Evolutionary conservation across 1,140 invertebrate genomes (phyloP).

Genomic region (Heliothis subflexa): DNA sequence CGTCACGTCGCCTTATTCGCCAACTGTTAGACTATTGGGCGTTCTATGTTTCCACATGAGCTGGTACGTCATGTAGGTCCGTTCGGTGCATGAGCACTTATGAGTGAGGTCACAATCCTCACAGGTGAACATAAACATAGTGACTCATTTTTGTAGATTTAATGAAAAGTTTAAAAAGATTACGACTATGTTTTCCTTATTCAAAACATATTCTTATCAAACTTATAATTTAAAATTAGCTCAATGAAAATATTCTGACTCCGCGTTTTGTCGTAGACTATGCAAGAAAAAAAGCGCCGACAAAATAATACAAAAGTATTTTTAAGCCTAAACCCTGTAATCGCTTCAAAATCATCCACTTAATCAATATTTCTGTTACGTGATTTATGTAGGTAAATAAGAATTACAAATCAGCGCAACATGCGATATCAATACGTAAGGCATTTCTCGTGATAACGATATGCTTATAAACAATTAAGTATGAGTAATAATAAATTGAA

Average conservation of each 20-base stretch:
- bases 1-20: conserved; percentile 81
- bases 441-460: conserved; percentile 45
- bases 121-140: conserved; percentile 35
- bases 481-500: conserved; percentile 51
- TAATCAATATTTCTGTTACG: conserved; percentile 13
- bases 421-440: conserved; percentile 29
- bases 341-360: conserved; percentile 1
- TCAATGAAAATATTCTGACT: neutral
- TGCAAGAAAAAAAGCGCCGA: neutral
- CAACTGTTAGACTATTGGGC: conserved; percentile 61
- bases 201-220: neutral
- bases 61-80: conserved; percentile 15
- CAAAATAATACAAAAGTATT: conserved; percentile 3
- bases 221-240: neutral
- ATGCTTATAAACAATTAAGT: conserved; percentile 49
- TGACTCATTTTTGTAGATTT: conserved; percentile 32
- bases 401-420: conserved; percentile 28
- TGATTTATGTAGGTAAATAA: conserved; percentile 40
- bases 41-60: conserved; percentile 49
- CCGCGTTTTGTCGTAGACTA: neutral
- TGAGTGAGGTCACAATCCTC: conserved; percentile 37
- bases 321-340: conserved; percentile 9
- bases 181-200: neutral
- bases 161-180: neutral
- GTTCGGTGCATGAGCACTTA: conserved; percentile 28